These are phyloP conservation scores for Ostrea denselamellosa DNA, from an alignment of 1,140 invertebrate genomes.

Conservation along the genomic window DNA sequence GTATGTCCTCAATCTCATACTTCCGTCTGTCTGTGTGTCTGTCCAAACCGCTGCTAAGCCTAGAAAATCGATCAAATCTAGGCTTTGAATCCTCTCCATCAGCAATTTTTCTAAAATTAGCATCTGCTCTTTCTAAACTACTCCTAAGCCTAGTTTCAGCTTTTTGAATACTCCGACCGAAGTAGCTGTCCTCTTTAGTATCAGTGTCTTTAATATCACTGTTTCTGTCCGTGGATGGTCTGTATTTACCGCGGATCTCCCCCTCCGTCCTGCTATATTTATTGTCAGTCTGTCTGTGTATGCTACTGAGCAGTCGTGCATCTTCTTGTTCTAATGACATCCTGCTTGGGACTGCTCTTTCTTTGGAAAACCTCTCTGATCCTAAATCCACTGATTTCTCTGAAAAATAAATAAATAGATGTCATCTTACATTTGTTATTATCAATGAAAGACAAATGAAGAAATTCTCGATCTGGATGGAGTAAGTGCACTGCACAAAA, in stretches of 20 bases:
- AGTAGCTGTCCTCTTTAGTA: conserved; percentile 21
- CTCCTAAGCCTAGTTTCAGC: conserved; percentile 33
- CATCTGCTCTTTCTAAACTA: conserved; percentile 51
- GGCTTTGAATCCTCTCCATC: conserved; percentile 44
- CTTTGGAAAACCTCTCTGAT: conserved; percentile 11
- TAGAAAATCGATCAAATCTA: conserved; percentile 38
- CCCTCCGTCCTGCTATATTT: background rate
- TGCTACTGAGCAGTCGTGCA: background rate
- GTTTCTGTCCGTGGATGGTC: background rate
- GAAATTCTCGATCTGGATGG: background rate
- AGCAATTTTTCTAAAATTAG: conserved; percentile 46
- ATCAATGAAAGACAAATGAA: background rate
- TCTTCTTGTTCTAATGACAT: conserved; percentile 12
- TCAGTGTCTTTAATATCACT: conserved; percentile 13
- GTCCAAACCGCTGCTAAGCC: conserved; percentile 33
- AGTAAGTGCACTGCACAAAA: background rate
- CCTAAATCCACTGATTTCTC: background rate
- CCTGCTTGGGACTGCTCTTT: background rate
- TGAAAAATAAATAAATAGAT: background rate
- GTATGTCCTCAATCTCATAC: conserved; percentile 35
- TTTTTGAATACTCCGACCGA: conserved; percentile 32
- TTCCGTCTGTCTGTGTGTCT: conserved; percentile 41
- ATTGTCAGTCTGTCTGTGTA: conserved; percentile 23
- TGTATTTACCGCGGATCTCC: background rate
- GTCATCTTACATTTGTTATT: background rate